Evolutionary conservation across 2,797 vertebrate genomes (phyloP).

Genomic region (Loriculus beryllinus): DNA sequence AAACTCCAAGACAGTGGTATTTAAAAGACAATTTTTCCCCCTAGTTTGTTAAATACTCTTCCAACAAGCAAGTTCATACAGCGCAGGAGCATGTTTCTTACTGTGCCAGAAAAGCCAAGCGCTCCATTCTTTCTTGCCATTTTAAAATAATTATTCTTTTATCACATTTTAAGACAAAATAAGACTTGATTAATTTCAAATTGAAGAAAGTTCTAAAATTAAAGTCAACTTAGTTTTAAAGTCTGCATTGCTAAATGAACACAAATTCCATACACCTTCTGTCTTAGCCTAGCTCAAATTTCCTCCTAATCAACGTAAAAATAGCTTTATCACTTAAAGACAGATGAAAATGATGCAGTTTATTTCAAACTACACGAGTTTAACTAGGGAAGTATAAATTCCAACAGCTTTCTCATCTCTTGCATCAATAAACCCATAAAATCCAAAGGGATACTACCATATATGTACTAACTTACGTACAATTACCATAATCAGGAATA

Average conservation of each 20-base stretch:
- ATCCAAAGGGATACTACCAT: background rate
- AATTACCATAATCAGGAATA: background rate
- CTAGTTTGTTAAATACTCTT: background rate
- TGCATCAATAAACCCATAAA: background rate
- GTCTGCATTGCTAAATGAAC: background rate
- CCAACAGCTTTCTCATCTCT: background rate
- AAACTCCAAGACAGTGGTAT: background rate
- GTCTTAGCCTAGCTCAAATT: background rate
- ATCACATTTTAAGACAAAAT: background rate
- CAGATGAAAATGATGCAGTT: background rate
- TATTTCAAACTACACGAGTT: background rate
- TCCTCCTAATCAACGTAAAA: background rate
- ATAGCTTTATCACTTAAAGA: background rate
- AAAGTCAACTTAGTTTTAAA: background rate
- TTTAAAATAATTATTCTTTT: background rate
- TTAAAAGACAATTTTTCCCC: accelerated
- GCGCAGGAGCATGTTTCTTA: accelerated
- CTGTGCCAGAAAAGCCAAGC: background rate
- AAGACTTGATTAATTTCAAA: background rate
- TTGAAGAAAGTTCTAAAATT: background rate
- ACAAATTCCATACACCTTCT: background rate
- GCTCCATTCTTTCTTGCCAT: background rate
- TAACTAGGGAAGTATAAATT: background rate
- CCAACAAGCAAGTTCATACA: background rate
- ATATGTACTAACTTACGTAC: background rate